Evolutionary conservation across 2,888 invertebrate genomes (phyloP), one percentile per base, ranked within the genome.

Genomic region (Lypha dubia): DNA sequence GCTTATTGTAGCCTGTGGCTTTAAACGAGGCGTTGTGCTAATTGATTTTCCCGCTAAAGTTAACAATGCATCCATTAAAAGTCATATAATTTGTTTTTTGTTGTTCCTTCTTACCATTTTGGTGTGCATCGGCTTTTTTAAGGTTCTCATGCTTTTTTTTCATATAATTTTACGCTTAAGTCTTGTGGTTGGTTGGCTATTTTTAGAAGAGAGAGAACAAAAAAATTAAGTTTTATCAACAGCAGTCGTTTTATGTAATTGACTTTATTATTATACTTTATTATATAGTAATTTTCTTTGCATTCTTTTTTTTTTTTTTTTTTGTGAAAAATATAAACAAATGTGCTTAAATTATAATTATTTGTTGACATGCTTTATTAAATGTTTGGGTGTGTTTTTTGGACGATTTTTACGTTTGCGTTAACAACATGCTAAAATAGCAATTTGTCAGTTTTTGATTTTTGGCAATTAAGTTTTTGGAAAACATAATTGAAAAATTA

Each of bases 11-110:
- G 79, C 80, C 83, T 75, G 75, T 60, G 75, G 83, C 79, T 71
- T 53, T 71, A 41, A 79, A 80, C 75, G 65, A 71, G 80, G 80
- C 75, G 80, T 80, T 84, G 80, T 79, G 83, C 80, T 76, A 80
- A 84, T 84, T 84, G 83, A 84, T 84, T 84, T 84, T 84, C 70
- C 83, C 65, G 75, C 83, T 80, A 65, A 80, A 71, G 58, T 75
- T 84, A 75, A 71, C 75, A 74, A 74, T 74, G 56, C 46, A 49
- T 74, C 63, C 79, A 79, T 83, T 75, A 74, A 75, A 74, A 51
- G 67, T 44, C 32, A 8, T 56, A 51, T 67, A 38, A 11, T 56
- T 56, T 70, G 53, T 44, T 44, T 8, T 38, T 15, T 20, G 13
- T 17, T 13, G 22, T 51, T 20, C 15, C 22, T 46, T 79, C 22